Evolutionary conservation across 1,140 invertebrate species (phyloP), one percentile per base, ranked within the genome.

Genomic region (Bombus pyrosoma): DNA sequence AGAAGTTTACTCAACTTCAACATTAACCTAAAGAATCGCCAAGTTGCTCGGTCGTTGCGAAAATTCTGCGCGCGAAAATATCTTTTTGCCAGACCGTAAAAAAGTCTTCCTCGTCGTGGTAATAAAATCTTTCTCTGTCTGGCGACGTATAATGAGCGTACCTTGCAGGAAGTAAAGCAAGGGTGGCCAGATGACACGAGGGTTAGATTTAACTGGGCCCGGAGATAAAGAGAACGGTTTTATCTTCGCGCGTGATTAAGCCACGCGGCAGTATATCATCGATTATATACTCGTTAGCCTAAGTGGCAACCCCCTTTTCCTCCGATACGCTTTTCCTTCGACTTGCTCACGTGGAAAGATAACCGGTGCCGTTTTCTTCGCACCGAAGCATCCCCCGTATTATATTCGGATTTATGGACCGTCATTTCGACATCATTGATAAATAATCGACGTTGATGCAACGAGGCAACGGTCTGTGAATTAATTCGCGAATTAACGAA

Each of bases 201-300:
- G 84, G 84, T 85, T 81, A 81, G 89, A 87, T 88, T 89, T 71
- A 85, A 74, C 43, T 37, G 71, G 79, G 62, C 43, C 37, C 28
- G 13, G 77, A 77, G 79, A 84, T 85, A 76, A 68, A 86, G 86
- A 77, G 85, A 73, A 87, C 83, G 87, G 89, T 86, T 88, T 92
- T 94, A 94, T 94, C 93, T 94, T 91, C 88, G 91, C 93, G 93
- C 93, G 93, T 93, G 93, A 94, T 94, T 94, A 93, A 94, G 91
- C 91, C 89, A 76, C 86, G 79, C 82, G 85, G 79, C 90, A 85
- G 86, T 94, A 94, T 93, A 94, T 94, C 93, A 94, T 93, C 93
- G 92, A 94, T 94, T 94, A 94, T 93, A 92, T 92, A 91, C 93
- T 94, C 93, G 93, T 94, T 94, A 94, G 89, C 77, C 86, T 91